phyloP scores from a whole-genome alignment of 1,140 invertebrate genomes.

The Aphidius ervi region DNA sequence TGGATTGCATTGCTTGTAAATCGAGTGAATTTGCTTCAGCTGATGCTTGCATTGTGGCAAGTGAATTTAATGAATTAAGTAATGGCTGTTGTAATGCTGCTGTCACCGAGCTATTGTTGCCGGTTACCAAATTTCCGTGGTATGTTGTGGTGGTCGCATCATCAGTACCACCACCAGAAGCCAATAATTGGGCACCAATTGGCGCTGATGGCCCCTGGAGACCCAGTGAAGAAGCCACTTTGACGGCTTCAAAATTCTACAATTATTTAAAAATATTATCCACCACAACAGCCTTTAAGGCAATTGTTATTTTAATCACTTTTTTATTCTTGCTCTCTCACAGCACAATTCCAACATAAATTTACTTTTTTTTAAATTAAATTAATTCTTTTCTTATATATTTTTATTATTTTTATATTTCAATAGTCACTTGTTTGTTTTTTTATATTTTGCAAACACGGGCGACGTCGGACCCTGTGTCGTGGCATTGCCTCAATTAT shows the following conservation, averaged over 20 bases:
- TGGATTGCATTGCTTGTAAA: constrained; percentile 82
- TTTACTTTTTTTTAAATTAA: not conserved
- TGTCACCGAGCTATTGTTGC: constrained; percentile 47
- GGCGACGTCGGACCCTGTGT: constrained; percentile 28
- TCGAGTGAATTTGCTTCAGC: constrained; percentile 60
- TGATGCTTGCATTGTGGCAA: constrained; percentile 71
- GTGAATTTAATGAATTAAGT: constrained; percentile 47
- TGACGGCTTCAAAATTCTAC: constrained; percentile 50
- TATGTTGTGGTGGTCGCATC: constrained; percentile 46
- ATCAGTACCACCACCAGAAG: constrained; percentile 44
- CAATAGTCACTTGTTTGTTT: constrained; percentile 1
- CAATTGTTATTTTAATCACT: not conserved
- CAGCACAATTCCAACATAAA: not conserved
- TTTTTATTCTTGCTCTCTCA: not conserved
- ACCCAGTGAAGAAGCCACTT: constrained; percentile 56
- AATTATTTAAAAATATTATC: constrained; percentile 39
- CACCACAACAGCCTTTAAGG: constrained; percentile 8
- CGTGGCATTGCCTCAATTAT: constrained; percentile 31
- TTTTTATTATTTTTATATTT: not conserved
- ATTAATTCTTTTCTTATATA: not conserved
- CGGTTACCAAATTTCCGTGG: constrained; percentile 52
- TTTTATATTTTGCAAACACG: not conserved
- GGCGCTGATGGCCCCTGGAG: constrained; percentile 53
- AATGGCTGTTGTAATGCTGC: constrained; percentile 48
- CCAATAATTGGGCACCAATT: constrained; percentile 52